phyloP scores from a whole-genome alignment of 2,113 vertebrate genomes.

The Elephas maximus region DNA sequence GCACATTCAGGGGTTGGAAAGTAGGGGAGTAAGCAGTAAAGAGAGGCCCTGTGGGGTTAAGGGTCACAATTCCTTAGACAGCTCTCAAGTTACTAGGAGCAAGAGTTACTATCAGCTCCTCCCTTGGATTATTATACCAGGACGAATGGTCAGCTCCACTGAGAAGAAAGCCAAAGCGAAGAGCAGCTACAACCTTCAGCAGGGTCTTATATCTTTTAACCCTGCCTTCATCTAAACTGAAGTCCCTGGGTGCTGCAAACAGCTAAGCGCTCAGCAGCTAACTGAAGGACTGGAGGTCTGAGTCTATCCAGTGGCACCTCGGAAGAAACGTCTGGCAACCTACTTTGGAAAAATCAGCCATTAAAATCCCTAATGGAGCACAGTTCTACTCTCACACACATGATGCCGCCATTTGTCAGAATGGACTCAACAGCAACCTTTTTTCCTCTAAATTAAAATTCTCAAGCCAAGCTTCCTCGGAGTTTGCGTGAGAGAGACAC shows the following conservation, averaged over 20 bases:
- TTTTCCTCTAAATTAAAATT: not conserved
- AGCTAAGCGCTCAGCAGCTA: not conserved
- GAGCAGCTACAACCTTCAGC: not conserved
- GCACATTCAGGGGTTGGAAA: not conserved
- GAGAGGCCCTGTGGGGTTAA: not conserved
- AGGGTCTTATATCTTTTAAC: not conserved
- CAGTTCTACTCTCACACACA: not conserved
- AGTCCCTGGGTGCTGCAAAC: not conserved
- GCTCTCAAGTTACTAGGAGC: not conserved
- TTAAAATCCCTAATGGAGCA: no score
- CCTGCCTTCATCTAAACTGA: not conserved
- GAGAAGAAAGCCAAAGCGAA: conserved; percentile 24
- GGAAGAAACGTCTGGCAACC: not conserved
- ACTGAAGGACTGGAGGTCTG: not conserved
- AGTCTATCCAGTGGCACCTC: not conserved
- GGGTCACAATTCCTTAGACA: not conserved
- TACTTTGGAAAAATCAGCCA: not conserved
- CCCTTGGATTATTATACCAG: not conserved
- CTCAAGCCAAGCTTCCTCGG: not conserved
- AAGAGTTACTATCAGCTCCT: not conserved
- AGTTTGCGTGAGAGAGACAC: not conserved
- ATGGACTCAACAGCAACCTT: not conserved
- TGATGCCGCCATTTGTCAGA: not conserved
- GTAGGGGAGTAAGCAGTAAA: not conserved
- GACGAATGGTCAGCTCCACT: not conserved